Evolutionary conservation across 2,797 vertebrate genomes (phyloP), one percentile per base, ranked within the genome.

Genomic region (Sebastes alutus): DNA sequence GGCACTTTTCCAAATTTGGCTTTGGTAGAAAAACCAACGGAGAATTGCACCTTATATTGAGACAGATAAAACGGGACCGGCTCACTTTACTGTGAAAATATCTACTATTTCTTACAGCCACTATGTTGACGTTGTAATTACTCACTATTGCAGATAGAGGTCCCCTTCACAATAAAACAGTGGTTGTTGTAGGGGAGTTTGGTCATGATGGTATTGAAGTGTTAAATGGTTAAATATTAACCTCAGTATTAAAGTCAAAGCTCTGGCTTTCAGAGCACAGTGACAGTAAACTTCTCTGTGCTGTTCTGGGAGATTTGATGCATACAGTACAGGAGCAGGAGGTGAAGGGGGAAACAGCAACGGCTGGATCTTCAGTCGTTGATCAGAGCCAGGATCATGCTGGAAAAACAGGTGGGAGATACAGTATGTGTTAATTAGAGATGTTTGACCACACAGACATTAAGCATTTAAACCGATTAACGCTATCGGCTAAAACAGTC

Each of bases 381-480:
- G 93, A 99, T 99, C 93, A 99, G 94, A 87, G 98, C 97, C 94
- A 99, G 95, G 91, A 99, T 99, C 98, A 99, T 99, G 95, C 98
- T 99, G 96, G 18, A 83, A 62, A 85, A 65, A 89, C 23, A 86
- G 5, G 8, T 42, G 16, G 2, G 5, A 1, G 25, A 11, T 20
- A 76, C 0, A 62, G 10, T 1, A 12, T 20, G 55, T 30, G 38
- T 80, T 22, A 29, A 49, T 20, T 8, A 7, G 3, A 16, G 38
- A 38, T 42, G 14, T 42, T 42, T 42, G 14, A 42, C 14, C 38
- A 33, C 33, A 12, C 33, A 33, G 33, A 33, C 38, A 42, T 42
- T 42, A 42, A 42, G 38, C 6, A 42, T 42, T 42, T 42, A 7
- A 42, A 42, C 38, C 2, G 14, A 42, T 42, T 42, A 42, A 42